Conservation (phyloP, 2,888 invertebrate species). For the Invenusta paracnida region DNA sequence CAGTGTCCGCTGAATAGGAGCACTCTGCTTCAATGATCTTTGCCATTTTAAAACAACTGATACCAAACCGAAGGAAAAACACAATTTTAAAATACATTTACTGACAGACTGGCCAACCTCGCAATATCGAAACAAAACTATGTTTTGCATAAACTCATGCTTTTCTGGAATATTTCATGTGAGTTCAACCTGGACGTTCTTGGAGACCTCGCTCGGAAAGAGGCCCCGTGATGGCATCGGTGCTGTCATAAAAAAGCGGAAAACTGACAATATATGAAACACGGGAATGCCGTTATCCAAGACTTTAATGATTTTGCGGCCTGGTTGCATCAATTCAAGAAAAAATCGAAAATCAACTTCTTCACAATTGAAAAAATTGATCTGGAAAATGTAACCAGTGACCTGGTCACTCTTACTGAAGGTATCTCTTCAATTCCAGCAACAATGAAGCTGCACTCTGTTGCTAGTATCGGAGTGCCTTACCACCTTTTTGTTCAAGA, state of each 20-base stretch:
- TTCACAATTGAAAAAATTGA: conserved; percentile 11
- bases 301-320: conserved; percentile 22
- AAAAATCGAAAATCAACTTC: conserved; percentile 10
- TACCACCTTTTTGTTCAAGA: background rate
- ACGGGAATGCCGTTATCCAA: background rate
- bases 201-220: conserved; percentile 37
- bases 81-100: conserved; percentile 41
- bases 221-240: conserved; percentile 46
- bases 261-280: conserved; percentile 44
- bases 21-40: conserved; percentile 44
- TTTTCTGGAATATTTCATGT: conserved; percentile 40
- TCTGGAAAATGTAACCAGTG: background rate
- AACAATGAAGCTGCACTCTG: conserved; percentile 8
- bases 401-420: background rate
- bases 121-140: conserved; percentile 47
- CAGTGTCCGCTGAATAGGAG: background rate
- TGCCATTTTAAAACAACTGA: conserved; percentile 45
- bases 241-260: conserved; percentile 45
- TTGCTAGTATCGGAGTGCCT: conserved; percentile 1
- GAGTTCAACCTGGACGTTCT: conserved; percentile 46
- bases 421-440: conserved; percentile 3
- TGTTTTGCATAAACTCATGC: conserved; percentile 44
- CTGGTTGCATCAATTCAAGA: background rate
- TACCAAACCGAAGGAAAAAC: conserved; percentile 40
- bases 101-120: conserved; percentile 47